These are phyloP conservation scores for Hoplostethus atlanticus DNA, from an alignment of 2,797 vertebrate genomes.

Conservation along the genomic window DNA sequence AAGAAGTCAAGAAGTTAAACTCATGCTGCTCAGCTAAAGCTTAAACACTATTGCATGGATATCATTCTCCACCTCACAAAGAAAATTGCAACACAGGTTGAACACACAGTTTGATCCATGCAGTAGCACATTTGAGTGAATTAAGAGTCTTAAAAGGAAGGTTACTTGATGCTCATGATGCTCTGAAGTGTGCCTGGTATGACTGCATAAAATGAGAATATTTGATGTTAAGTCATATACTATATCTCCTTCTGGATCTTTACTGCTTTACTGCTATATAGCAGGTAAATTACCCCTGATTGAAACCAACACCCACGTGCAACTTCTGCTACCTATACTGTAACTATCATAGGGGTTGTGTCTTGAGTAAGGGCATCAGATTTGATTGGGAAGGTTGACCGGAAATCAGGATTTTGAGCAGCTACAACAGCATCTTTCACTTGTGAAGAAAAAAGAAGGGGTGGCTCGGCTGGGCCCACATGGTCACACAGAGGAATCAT, in stretches of 20 bases:
- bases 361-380: not conserved
- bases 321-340: not conserved
- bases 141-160: no score
- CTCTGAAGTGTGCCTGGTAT: conserved; percentile 18
- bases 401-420: conserved; percentile 50
- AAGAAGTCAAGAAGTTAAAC: no score
- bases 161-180: conserved; percentile 1
- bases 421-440: conserved; percentile 73
- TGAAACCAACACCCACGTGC: not conserved
- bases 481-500: conserved; percentile 65
- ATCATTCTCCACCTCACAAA: no score
- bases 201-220: conserved; percentile 27
- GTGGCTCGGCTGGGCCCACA: conserved; percentile 35
- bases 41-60: no score
- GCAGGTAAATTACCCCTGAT: conserved; percentile 2
- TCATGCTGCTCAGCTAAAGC: no score
- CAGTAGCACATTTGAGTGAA: no score
- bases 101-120: no score
- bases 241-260: not conserved
- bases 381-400: not conserved
- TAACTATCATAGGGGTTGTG: not conserved
- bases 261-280: no score
- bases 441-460: conserved; percentile 11
- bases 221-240: not conserved
- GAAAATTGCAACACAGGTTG: no score